Evolutionary conservation across 2,888 invertebrate species (phyloP), one percentile per base, ranked within the genome.

Genomic region (Rhabditoides inermis): DNA sequence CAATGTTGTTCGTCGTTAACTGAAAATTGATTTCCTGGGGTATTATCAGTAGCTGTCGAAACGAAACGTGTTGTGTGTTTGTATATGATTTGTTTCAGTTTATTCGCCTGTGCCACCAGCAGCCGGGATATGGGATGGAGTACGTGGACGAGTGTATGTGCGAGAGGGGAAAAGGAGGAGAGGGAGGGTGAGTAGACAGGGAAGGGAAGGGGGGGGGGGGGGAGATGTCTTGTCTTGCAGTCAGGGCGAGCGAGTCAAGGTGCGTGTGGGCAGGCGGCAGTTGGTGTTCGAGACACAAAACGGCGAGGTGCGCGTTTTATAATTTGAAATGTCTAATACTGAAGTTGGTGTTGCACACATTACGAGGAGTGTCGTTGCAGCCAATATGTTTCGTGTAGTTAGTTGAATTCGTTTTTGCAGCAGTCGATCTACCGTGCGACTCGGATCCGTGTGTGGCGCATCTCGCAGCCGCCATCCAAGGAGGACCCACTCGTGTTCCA

Each of bases 361-460:
- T n/a, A n/a, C n/a, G n/a, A n/a, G n/a, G n/a, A n/a, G n/a, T n/a
- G n/a, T n/a, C n/a, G n/a, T n/a, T n/a, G n/a, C n/a, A n/a, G n/a
- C n/a, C n/a, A n/a, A n/a, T n/a, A n/a, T n/a, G n/a, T n/a, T n/a
- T n/a, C n/a, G n/a, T n/a, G n/a, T n/a, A n/a, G n/a, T n/a, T n/a
- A n/a, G n/a, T n/a, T n/a, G n/a, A n/a, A n/a, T n/a, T n/a, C n/a
- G n/a, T n/a, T n/a, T n/a, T n/a, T 42, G 37, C 84, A 84, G 63
- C 92, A 92, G 78, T 86, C 87, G 45, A 83, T 84, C 70, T 94
- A 90, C 78, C 88, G 89, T 78, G 90, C 94, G 36, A 94, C 92
- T 0, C 82, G 94, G 68, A 94, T 95, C 87, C 84, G 90, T 54
- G 92, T 92, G 73, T 98, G 95, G 95, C 83, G 94, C 68, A 90